A percentile compares a stretch with the other conserved stretches of the same genome.
These are phyloP conservation scores for Busseola fusca DNA, from an alignment of 2,888 invertebrate species.

Conservation along the genomic window DNA sequence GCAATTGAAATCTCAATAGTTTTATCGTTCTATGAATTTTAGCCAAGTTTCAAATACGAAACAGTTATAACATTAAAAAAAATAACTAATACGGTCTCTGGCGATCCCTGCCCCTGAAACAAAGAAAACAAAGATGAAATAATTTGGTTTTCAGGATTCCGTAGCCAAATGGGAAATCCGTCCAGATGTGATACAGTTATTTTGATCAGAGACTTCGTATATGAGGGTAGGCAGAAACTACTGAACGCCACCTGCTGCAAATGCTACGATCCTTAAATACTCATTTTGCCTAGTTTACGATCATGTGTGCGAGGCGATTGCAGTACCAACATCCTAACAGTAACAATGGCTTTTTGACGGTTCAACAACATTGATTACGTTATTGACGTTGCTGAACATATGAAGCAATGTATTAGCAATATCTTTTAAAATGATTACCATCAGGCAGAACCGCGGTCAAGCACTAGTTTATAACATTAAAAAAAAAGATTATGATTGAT, in stretches of 20 bases:
- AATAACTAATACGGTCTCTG: slow-evolving; percentile 69
- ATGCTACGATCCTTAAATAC: background rate
- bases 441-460: too few species aligned
- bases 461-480: too few species aligned
- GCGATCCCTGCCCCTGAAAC: slow-evolving; percentile 85
- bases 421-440: too few species aligned
- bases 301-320: background rate
- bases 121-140: slow-evolving; percentile 58
- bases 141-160: background rate
- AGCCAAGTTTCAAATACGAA: slow-evolving; percentile 62
- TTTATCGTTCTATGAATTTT: slow-evolving; percentile 41
- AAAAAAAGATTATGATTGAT: too few species aligned
- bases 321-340: background rate
- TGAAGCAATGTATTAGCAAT: too few species aligned
- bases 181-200: background rate
- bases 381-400: too few species aligned
- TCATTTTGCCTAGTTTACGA: background rate
- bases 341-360: too few species aligned
- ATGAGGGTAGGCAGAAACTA: background rate
- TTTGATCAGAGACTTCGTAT: background rate
- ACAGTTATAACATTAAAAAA: slow-evolving; percentile 37
- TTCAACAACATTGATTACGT: too few species aligned
- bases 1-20: slow-evolving; percentile 11
- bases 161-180: background rate
- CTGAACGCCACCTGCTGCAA: background rate